Evolutionary conservation across 2,797 vertebrate genomes (phyloP).

Genomic region (Tarsius wallacei): DNA sequence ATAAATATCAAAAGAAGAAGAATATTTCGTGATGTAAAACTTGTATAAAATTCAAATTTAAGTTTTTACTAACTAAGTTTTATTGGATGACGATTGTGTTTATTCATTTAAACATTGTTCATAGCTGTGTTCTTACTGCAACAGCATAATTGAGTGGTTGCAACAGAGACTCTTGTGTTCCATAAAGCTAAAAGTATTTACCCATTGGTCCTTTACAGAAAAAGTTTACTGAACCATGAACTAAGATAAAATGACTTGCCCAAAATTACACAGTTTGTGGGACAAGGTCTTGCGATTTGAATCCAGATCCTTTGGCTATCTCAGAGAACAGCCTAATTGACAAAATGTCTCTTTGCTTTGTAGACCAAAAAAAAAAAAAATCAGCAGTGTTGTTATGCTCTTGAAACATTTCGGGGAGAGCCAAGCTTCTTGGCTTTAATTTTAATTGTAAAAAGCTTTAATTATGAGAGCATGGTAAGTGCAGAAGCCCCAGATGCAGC

Average conservation of each 20-base stretch:
- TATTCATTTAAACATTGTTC: background rate
- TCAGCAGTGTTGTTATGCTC: background rate
- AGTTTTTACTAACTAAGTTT: background rate
- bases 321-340: background rate
- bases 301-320: background rate
- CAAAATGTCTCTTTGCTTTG: slow-evolving; percentile 13
- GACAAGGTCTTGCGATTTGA: background rate
- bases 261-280: background rate
- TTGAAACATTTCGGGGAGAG: background rate
- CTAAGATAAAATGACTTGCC: background rate
- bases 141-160: background rate
- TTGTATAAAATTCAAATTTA: background rate
- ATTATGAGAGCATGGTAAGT: background rate
- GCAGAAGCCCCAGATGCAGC: background rate
- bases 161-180: background rate
- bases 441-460: slow-evolving; percentile 51
- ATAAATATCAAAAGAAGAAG: background rate
- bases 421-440: slow-evolving; percentile 25
- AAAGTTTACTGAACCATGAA: background rate
- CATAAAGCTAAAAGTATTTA: background rate
- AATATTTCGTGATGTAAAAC: background rate
- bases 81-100: background rate
- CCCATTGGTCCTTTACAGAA: background rate
- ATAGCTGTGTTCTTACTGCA: background rate
- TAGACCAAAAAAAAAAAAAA: background rate